Conservation (phyloP, 2,888 invertebrate species). For the Ornithoptera alexandrae region DNA sequence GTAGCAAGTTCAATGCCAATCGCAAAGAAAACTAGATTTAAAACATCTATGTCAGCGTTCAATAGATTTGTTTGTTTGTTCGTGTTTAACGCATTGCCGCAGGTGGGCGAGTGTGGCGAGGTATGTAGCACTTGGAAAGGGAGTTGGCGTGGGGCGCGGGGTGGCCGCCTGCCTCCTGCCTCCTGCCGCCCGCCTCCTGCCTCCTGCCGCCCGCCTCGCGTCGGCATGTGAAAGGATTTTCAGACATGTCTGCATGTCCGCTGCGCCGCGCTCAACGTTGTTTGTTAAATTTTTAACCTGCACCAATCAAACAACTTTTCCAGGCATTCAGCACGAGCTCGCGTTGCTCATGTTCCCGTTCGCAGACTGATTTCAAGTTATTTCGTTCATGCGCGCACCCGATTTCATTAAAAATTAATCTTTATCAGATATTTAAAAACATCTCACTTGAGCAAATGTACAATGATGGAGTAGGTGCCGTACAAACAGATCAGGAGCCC, state of each 20-base stretch:
- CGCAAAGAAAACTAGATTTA: too few relatives aligned
- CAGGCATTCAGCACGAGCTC: not conserved
- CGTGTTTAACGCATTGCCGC: not conserved
- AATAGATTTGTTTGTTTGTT: too few relatives aligned
- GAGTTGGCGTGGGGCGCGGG: conserved; percentile 13
- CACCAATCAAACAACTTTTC: not conserved
- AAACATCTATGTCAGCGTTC: too few relatives aligned
- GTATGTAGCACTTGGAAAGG: conserved; percentile 10
- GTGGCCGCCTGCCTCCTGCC: conserved; percentile 19
- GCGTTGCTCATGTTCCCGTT: not conserved
- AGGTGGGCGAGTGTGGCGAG: not conserved
- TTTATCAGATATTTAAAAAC: too few relatives aligned
- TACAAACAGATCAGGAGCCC: too few relatives aligned
- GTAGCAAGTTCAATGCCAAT: too few relatives aligned
- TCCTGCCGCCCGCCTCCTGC: conserved; percentile 28
- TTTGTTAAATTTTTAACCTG: conserved; percentile 6
- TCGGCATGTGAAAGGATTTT: conserved; percentile 35
- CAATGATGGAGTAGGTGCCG: too few relatives aligned
- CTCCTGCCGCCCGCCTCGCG: conserved; percentile 17
- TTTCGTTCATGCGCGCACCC: not conserved
- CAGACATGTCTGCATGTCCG: conserved; percentile 29
- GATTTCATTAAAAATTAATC: too few relatives aligned
- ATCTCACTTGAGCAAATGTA: too few relatives aligned
- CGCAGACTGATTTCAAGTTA: not conserved
- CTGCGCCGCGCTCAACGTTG: not conserved